Evolutionary conservation across 2,113 vertebrate species (phyloP).

Genomic region (Acanthisitta chloris): DNA sequence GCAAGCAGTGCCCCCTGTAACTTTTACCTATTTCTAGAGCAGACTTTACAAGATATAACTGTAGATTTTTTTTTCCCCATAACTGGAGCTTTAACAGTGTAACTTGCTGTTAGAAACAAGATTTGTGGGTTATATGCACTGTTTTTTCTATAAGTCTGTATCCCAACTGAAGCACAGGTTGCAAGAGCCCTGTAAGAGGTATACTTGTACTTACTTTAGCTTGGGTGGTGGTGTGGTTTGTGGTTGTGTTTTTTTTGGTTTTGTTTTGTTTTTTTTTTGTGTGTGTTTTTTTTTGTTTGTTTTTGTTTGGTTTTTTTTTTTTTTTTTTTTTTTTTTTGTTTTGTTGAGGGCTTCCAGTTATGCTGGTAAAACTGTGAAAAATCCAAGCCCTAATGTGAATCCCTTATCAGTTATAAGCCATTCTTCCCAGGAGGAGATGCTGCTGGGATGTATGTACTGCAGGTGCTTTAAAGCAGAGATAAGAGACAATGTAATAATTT

Average conservation of each 20-base stretch:
- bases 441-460: neutral
- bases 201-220: neutral
- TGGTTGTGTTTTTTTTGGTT: too few species aligned
- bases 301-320: too few species aligned
- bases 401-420: neutral
- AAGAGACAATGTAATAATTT: neutral
- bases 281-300: too few species aligned
- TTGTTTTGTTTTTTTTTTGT: too few species aligned
- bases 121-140: fast-evolving
- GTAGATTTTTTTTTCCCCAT: neutral
- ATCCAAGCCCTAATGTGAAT: neutral
- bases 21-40: neutral
- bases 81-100: neutral
- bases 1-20: neutral
- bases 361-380: neutral
- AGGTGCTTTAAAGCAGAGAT: neutral
- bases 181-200: neutral
- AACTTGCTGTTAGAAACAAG: neutral
- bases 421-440: neutral
- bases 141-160: neutral
- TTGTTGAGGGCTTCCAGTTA: neutral
- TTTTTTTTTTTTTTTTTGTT: too few species aligned
- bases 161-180: neutral
- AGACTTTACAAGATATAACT: neutral
- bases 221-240: too few species aligned